phyloP scores from a whole-genome alignment of 1,140 invertebrate species.

The Drosophila tropicalis region DNA sequence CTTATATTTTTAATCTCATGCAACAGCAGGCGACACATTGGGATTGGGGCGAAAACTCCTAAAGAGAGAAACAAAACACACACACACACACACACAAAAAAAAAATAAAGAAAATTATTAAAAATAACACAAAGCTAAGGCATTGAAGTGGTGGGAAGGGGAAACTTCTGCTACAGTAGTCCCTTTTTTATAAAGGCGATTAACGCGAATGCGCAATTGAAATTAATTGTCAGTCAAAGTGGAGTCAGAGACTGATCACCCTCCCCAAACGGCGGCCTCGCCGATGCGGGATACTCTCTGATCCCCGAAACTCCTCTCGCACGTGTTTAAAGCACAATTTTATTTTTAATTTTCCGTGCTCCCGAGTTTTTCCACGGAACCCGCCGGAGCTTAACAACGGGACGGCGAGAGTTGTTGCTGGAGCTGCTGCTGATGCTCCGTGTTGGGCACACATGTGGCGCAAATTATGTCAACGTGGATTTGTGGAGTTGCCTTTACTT shows the following conservation, averaged over 20 bases:
- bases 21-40: conserved; percentile 64
- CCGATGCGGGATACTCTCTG: conserved; percentile 16
- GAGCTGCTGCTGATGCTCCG: conserved; percentile 15
- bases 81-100: neutral
- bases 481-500: conserved; percentile 44
- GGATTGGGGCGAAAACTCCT: conserved; percentile 1
- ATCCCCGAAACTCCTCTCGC: conserved; percentile 31
- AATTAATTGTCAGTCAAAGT: conserved; percentile 81
- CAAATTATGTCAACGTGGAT: conserved; percentile 76
- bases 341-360: conserved; percentile 67
- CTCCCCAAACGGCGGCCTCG: neutral
- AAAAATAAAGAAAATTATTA: neutral
- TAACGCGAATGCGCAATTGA: conserved; percentile 80
- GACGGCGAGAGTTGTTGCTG: conserved; percentile 29
- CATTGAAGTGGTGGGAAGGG: neutral
- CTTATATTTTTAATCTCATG: conserved; percentile 75
- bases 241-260: conserved; percentile 19
- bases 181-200: conserved; percentile 63
- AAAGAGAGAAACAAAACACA: conserved; percentile 2
- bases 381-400: conserved; percentile 39
- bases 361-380: conserved; percentile 38
- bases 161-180: conserved; percentile 7
- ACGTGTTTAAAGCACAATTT: conserved; percentile 73
- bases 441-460: conserved; percentile 66
- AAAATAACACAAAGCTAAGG: conserved; percentile 1